Evolutionary conservation across 2,888 invertebrate species (phyloP), one percentile per base, ranked within the genome.

Genomic region (Julus scandinavius): DNA sequence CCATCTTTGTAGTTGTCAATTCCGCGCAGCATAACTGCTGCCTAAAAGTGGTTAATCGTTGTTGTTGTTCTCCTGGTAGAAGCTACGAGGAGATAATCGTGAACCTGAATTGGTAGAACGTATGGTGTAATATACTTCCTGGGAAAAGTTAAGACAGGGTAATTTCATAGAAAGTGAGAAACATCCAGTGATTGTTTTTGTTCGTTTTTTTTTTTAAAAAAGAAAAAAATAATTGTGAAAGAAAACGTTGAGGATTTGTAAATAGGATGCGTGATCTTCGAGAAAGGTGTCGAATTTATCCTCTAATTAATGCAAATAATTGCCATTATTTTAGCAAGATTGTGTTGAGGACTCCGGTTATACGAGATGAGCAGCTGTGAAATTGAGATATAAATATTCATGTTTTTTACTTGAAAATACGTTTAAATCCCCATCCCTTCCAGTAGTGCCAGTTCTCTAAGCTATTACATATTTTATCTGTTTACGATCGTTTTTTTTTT

Each of bases 331-430:
- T 80, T 20, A 20, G 72, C 72, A 72, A 72, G 6, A n/a, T 72
- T 72, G 38, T 80, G 38, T 29, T 80, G 80, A 80, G 80, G 80
- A 80, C 38, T 80, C 80, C 15, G 80, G 80, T 80, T 80, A 80
- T 80, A 80, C 80, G 80, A 80, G 80, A 80, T 80, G 80, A 85
- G 85, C 85, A 85, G 85, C 85, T 85, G 85, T 85, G 85, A 85
- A 85, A 80, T 80, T 80, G 80, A 80, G 85, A 45, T 85, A 85
- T 85, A 85, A 45, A 85, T 85, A 85, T 85, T 85, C 85, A 50
- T 85, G 85, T 85, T 85, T 85, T 85, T 85, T 85, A 85, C 85
- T 85, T 49, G 85, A 85, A 29, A 49, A 85, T 85, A 85, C 85
- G 85, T 85, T 85, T 20, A 45, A 50, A 85, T 80, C 38, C 80